These are phyloP conservation scores for Scomberomorus guttatus DNA, from an alignment of 2,797 vertebrate species.

Conservation along the genomic window DNA sequence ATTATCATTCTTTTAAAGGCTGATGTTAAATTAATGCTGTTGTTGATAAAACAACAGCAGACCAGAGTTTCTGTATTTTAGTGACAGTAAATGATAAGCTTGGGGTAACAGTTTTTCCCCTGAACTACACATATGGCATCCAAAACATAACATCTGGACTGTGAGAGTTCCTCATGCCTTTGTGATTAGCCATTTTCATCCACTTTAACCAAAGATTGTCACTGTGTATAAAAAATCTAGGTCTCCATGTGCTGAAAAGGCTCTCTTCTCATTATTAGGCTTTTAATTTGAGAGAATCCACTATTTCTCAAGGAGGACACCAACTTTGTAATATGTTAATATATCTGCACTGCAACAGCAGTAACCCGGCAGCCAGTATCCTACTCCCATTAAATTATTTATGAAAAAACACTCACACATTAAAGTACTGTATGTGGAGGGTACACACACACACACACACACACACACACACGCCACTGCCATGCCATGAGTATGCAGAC, in stretches of 20 bases:
- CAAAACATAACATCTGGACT: slow-evolving; percentile 43
- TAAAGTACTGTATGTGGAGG: slow-evolving; percentile 18
- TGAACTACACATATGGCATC: slow-evolving; percentile 23
- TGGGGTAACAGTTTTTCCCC: slow-evolving; percentile 6
- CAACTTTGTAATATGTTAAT: slow-evolving; percentile 58
- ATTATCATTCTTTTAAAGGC: no score
- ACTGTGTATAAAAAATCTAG: slow-evolving; percentile 16
- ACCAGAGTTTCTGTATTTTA: not conserved
- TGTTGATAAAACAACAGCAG: not conserved
- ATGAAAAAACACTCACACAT: slow-evolving; percentile 34
- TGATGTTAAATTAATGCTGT: not conserved
- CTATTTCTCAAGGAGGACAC: slow-evolving; percentile 36
- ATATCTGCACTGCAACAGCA: slow-evolving; percentile 29
- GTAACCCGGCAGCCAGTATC: slow-evolving; percentile 34
- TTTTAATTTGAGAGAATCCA: slow-evolving; percentile 44
- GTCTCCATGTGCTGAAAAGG: slow-evolving; percentile 22
- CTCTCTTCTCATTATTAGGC: slow-evolving; percentile 24
- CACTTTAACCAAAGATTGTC: slow-evolving; percentile 13
- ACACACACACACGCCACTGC: slow-evolving; percentile 25
- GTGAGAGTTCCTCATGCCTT: slow-evolving; percentile 31
- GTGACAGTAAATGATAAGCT: slow-evolving; percentile 17
- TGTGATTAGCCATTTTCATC: slow-evolving; percentile 32
- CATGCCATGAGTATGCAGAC: not conserved
- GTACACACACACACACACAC: slow-evolving; percentile 5
- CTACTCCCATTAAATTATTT: slow-evolving; percentile 61